Conservation (phyloP, 2,113 vertebrate genomes). For the Calidris pygmaea region DNA sequence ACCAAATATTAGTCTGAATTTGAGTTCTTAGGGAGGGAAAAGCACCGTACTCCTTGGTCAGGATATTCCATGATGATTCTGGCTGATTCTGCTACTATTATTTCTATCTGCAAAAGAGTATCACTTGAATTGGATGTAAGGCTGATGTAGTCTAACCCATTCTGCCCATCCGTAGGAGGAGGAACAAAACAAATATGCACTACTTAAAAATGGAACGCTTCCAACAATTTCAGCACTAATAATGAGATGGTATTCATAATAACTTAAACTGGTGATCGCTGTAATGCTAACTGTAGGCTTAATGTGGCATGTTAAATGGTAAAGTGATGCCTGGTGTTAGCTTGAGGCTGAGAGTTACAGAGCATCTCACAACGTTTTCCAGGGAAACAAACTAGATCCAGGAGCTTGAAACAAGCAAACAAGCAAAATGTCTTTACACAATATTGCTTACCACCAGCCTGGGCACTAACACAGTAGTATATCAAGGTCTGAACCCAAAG, state of each 20-base stretch:
- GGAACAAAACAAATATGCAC: not conserved
- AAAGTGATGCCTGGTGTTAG: not conserved
- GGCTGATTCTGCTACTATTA: not conserved
- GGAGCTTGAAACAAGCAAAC: not conserved
- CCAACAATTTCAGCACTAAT: not conserved
- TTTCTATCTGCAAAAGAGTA: not conserved
- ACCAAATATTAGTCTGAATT: not conserved
- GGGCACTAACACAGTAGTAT: not conserved
- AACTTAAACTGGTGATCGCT: not conserved
- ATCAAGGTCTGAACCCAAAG: not conserved
- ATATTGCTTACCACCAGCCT: not conserved
- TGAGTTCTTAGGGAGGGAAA: not conserved
- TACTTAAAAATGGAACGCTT: not conserved
- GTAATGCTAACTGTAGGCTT: not conserved
- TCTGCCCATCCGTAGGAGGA: not conserved
- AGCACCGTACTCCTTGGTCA: not conserved
- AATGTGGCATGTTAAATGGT: not conserved
- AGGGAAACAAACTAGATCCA: not conserved
- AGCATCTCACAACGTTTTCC: not conserved
- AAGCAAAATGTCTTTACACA: not conserved
- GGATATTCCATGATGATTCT: not conserved
- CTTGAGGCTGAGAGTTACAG: not conserved
- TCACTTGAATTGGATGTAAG: not conserved
- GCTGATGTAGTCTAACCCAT: not conserved
- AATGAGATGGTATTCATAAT: not conserved